Conservation (phyloP, 2,797 vertebrate species). For the Enteromius radiatus region DNA sequence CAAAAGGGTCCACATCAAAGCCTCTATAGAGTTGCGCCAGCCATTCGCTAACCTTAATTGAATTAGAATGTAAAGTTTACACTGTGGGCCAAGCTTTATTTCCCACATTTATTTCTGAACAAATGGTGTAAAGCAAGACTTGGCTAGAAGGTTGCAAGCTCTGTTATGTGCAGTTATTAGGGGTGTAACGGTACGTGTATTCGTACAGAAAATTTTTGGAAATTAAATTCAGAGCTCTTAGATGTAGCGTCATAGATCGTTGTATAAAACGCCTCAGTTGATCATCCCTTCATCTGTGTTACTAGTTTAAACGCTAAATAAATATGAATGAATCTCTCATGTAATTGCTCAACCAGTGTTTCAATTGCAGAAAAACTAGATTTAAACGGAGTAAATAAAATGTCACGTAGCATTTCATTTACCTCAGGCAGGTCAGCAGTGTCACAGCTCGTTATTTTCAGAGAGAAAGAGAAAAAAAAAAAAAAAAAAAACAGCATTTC, state of each 20-base stretch:
- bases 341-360: background rate
- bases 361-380: background rate
- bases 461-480: no score
- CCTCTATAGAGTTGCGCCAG: background rate
- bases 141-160: background rate
- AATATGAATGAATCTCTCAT: background rate
- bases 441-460: no score
- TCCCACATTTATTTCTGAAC: background rate
- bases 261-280: background rate
- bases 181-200: background rate
- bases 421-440: background rate
- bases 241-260: background rate
- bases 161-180: background rate
- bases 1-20: background rate
- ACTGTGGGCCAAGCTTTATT: background rate
- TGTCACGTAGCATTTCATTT: background rate
- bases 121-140: background rate
- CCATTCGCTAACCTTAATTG: background rate
- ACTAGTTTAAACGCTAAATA: no score
- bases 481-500: no score
- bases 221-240: background rate
- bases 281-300: no score
- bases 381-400: background rate
- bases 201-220: background rate
- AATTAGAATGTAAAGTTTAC: constrained; percentile 7